Evolutionary conservation across 2,888 invertebrate genomes (phyloP), one percentile per base, ranked within the genome.

Genomic region (Elmis aenea): DNA sequence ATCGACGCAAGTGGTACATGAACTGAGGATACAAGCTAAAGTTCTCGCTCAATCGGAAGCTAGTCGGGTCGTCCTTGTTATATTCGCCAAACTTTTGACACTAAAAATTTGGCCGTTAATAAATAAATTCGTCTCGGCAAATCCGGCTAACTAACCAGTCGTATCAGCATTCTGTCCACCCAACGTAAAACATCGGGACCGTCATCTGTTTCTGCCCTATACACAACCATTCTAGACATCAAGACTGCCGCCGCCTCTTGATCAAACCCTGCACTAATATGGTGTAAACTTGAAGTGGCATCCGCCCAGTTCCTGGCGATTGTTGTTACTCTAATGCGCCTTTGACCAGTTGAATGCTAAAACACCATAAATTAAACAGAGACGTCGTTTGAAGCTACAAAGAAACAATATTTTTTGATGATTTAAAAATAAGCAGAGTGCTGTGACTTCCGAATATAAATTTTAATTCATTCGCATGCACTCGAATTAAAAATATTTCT

Each of bases 1-100:
- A 99, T 51, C 99, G 80, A 24, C 99, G 78, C 58, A 99, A 72
- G 64, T 99, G 99, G 70, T 97, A 99, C 96, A 99, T 97, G 69
- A 99, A 99, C 71, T 99, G 99, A 24, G 99, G 99, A 72, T 96
- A 99, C 38, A 99, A 73, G 40, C 93, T 92, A 71, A 99, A 99
- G 71, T 95, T 96, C 64, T 96, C 96, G 2, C 89, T 83, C 41
- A 99, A 78, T 30, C 95, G 79, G 74, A 99, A 99, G 50, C 94
- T 93, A 63, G 87, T 89, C 9, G 95, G 93, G 69, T 97, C 95
- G 62, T 99, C 97, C 64, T 96, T 96, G 57, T 85, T 83, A 67
- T 94, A 99, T 64, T 99, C 96, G 34, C 97, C 99, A 72, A 99
- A 99, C 70, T 96, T 96, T 69, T 99, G 99, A 66, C 99, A 99